Base-by-base conservation (phyloP, 1,140 invertebrate genomes). In the Drosophila carrolli region DNA sequence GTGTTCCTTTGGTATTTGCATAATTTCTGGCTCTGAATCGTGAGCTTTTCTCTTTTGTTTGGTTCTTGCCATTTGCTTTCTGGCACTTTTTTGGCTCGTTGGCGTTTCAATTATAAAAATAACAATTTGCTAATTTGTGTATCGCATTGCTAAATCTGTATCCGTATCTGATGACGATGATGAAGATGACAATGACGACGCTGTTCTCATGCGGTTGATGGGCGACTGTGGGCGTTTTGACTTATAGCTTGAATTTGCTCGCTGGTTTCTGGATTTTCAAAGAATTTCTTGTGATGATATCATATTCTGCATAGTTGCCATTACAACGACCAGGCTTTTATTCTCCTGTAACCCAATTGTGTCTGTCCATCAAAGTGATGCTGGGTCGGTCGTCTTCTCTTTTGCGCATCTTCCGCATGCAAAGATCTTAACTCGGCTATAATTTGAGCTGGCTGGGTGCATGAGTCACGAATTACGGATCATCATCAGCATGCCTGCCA, bases 21-120 rank as follows among this genome's bases (percentile, higher is more conserved):
- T 60, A 46, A 59, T 56, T 75, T 75, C 57, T 38, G 46, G 62
- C 46, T 60, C 55, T 57, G 59, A 66, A 53, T 51, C 48, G 35
- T 53, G 61, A 58, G 44, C 60, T 70, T 58, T 70, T 63, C 40
- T 46, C 46, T 78, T 66, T 68, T 67, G 43, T 56, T 63, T 78
- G 66, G 32, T 46, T 75, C 40, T 70, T 48, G 41, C 44, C 47
- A 65, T 51, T 68, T 67, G 72, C 50, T 75, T 73, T 48, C 57
- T 84, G 75, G 50, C 48, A 61, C 60, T 75, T 70, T 53, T 80
- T 83, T 74, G 41, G 41, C 67, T 70, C 40, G 66, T 84, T 85
- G 63, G 67, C 81, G 58, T 85, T 84, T 84, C 77, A 85, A 84
- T 84, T 80, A 85, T 84, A 84, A 84, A 84, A 84, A 84, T 84